phyloP scores from a whole-genome alignment of 2,888 invertebrate species.

The Sabatieria punctata region DNA sequence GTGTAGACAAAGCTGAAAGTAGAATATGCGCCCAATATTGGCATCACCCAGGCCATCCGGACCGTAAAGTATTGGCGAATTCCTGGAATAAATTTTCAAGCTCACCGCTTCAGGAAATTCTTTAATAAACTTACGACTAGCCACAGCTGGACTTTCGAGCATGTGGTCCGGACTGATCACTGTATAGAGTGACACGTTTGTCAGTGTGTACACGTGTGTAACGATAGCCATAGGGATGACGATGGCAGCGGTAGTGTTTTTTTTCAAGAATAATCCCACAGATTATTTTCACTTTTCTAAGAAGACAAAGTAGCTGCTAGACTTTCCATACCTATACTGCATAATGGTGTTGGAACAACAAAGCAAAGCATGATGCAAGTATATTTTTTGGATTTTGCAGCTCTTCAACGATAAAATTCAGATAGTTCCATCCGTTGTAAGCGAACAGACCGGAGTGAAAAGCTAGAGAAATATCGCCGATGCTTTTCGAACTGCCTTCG shows the following conservation, averaged over 20 bases:
- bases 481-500: slow-evolving; percentile 64
- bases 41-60: slow-evolving; percentile 74
- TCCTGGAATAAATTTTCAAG: slow-evolving; percentile 19
- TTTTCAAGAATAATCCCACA: slow-evolving; percentile 50
- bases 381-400: slow-evolving; percentile 81
- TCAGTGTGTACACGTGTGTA: slow-evolving; percentile 79
- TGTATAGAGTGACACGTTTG: slow-evolving; percentile 92
- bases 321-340: no score
- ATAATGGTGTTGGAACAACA: neutral
- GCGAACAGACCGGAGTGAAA: slow-evolving; percentile 97
- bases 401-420: slow-evolving; percentile 86
- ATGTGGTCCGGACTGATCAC: slow-evolving; percentile 79
- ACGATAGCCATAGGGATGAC: slow-evolving; percentile 83
- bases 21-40: slow-evolving; percentile 82
- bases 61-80: slow-evolving; percentile 57
- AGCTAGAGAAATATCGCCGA: slow-evolving; percentile 81
- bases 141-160: slow-evolving; percentile 79
- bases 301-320: no score
- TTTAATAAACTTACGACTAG: slow-evolving; percentile 68
- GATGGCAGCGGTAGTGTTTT: slow-evolving; percentile 76
- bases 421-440: slow-evolving; percentile 91
- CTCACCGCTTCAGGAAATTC: neutral
- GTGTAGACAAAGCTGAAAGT: slow-evolving; percentile 85
- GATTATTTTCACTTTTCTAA: neutral
- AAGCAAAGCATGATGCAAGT: slow-evolving; percentile 7